Base-by-base conservation (phyloP, 2,113 vertebrate species). In the Crotalus horridus region DNA sequence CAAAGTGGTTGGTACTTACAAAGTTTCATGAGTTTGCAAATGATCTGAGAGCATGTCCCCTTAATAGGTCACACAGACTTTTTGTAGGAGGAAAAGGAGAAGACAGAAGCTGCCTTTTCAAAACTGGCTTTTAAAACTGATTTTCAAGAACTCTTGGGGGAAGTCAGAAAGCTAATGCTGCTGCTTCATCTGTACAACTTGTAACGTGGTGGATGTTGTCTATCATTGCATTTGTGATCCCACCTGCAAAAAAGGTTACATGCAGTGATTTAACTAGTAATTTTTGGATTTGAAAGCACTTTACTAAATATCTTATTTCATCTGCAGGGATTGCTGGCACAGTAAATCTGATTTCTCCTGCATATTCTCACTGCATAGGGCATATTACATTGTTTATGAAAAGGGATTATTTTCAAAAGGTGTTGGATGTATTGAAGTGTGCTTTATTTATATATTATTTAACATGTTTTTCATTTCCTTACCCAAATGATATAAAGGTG, bases 21-120 rank as follows among this genome's bases (percentile, higher is more conserved):
- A 43, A 54, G 93, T 93, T 94, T 92, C 64, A 61, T 91, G 90
- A 93, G 94, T 85, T 96, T 91, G 92, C 88, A 86, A 89, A 94
- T 58, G 91, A 96, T 96, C 95, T 95, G 96, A 93, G 24, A n/a
- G 88, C 51, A 94, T 95, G 91, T 26, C 4, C 95, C 94, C 90
- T 94, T 96, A 92, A 95, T 95, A 43, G 74, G 94, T 95, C 90
- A 95, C 90, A 89, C 87, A 93, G 93, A 92, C 61, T 91, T 96
- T 93, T 93, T 96, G 90, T 81, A 93, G 89, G 23, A 94, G 93
- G 93, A 46, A 94, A 81, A 89, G 95, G 94, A 88, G 61, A 53
- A 88, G n/a, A 46, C 48, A 92, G 43, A 13, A 59, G 93, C 69
- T 54, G n/a, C 55, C 21, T 89, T 93, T 93, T 91, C 93, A 91